phyloP scores from a whole-genome alignment of 1,140 invertebrate genomes.

The Neodiprion fabricii region DNA sequence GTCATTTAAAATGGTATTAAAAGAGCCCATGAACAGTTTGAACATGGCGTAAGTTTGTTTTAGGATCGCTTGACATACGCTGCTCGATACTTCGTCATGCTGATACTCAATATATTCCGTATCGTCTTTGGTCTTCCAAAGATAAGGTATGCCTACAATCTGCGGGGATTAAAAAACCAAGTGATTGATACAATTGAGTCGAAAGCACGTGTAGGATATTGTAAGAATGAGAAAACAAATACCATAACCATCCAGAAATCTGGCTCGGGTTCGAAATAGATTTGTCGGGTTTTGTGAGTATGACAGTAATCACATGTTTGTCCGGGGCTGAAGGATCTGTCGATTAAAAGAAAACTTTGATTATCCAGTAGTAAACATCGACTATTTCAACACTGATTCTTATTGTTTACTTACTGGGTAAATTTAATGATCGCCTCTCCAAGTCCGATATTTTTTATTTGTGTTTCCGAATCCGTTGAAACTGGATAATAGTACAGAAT shows the following conservation, averaged over 20 bases:
- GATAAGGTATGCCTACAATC: conserved; percentile 75
- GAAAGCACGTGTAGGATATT: background rate
- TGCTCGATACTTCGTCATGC: conserved; percentile 79
- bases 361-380: conserved; percentile 14
- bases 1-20: conserved; percentile 65
- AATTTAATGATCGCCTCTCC: conserved; percentile 93
- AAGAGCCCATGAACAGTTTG: conserved; percentile 78
- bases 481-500: conserved; percentile 87
- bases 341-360: conserved; percentile 44
- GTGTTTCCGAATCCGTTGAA: conserved; percentile 78
- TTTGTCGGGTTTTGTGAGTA: conserved; percentile 86
- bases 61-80: conserved; percentile 75
- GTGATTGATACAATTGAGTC: background rate
- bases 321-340: conserved; percentile 84
- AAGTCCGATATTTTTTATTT: conserved; percentile 89
- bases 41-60: conserved; percentile 79
- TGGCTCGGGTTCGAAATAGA: conserved; percentile 86
- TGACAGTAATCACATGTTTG: conserved; percentile 83
- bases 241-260: conserved; percentile 94
- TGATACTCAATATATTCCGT: conserved; percentile 74
- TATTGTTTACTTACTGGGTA: conserved; percentile 73
- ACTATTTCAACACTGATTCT: conserved; percentile 10
- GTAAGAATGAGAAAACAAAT: conserved; percentile 43
- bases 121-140: conserved; percentile 72
- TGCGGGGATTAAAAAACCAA: conserved; percentile 48